Percentiles rank a stretch among this genome's conserved stretches.
Conservation (phyloP, 2,113 vertebrate species). For the Gymnorhina tibicen region DNA sequence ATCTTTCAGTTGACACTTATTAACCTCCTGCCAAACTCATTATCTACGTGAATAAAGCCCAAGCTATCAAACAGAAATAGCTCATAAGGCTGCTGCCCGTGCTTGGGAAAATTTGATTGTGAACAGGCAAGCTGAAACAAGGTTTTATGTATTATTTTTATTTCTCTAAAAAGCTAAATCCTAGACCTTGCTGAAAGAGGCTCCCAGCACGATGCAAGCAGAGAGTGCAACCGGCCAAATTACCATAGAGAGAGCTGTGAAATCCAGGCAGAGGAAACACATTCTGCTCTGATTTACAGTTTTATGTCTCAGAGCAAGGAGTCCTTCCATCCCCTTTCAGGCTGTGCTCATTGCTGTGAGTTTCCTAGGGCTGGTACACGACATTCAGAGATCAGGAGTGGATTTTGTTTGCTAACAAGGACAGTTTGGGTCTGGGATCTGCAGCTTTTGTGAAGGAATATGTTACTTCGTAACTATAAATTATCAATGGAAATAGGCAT, state of each 20-base stretch:
- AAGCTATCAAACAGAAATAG: neutral
- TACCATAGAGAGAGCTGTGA: neutral
- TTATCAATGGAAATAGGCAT: neutral
- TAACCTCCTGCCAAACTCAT: conserved; percentile 70
- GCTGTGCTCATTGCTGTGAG: neutral
- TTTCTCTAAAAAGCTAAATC: neutral
- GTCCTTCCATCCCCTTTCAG: neutral
- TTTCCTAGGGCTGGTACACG: neutral
- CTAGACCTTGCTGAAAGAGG: neutral
- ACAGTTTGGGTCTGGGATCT: neutral
- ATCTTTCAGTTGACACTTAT: conserved; percentile 65
- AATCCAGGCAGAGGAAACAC: neutral
- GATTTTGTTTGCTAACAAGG: neutral
- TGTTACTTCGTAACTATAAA: neutral
- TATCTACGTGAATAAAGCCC: conserved; percentile 46
- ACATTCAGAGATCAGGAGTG: neutral
- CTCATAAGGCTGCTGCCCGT: conserved; percentile 3
- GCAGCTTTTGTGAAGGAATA: neutral
- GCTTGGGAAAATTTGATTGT: neutral
- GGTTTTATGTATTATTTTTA: neutral
- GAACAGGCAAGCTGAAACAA: conserved; percentile 20
- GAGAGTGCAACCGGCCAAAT: neutral
- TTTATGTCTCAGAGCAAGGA: neutral
- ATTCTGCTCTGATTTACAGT: neutral
- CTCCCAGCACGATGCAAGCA: neutral